Evolutionary conservation across 2,888 invertebrate genomes (phyloP), one percentile per base, ranked within the genome.

Genomic region (Rhagium mordax): DNA sequence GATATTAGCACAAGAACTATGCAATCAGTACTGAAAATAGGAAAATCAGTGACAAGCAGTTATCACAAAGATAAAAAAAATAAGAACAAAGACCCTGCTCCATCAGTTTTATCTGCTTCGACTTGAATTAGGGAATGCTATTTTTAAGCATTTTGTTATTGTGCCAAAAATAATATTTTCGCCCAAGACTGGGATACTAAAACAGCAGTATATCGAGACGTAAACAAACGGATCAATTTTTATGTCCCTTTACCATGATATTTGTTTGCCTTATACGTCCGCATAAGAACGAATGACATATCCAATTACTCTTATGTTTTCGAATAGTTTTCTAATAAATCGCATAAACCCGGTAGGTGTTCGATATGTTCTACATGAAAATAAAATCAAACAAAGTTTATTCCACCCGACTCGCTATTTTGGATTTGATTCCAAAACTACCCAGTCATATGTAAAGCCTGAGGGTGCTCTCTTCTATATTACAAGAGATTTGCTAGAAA

Each of bases 361-460:
- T 74, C 72, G 78, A 79, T 79, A 79, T 78, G 77, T 78, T 72
- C 69, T 53, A 57, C 61, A 61, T 49, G 62, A 66, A 74, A 64
- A 74, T 66, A 71, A 71, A 66, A 69, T 64, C 70, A 68, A 72
- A 66, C 53, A 55, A 66, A 55, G 15, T 21, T 53, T 21, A 20
- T 55, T 55, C 7, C 61, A 18, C n/a, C n/a, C 61, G 29, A 20
- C 33, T 47, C 33, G 41, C 3, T 61, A 6, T n/a, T 47, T 33
- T 47, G 21, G 16, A 41, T 60, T 41, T 18, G 53, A 16, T 60
- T 60, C 21, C 48, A 47, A 16, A 41, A 53, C 59, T 15, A 29
- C 48, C 59, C 41, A 18, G 8, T 15, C 41, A 20, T 33, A 57
- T 57, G 47, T 29, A 57, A 47, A 47, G 20, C 72, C 64, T 57